These are phyloP conservation scores for Dryoscopus gambensis DNA, from an alignment of 2,113 vertebrate genomes.

Conservation along the genomic window DNA sequence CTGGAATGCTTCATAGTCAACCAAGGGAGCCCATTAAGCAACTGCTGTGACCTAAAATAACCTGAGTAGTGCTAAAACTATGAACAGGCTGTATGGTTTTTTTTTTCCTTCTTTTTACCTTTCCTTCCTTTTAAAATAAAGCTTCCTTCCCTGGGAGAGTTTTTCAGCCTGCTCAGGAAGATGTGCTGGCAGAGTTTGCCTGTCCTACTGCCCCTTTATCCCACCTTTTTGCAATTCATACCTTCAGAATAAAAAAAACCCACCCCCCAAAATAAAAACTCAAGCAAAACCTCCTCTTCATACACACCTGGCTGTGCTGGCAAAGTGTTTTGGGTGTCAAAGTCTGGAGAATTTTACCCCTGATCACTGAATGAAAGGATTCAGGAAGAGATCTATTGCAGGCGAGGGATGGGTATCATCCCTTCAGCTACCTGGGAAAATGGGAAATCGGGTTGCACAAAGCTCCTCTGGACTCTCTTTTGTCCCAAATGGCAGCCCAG, in stretches of 20 bases:
- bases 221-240: not conserved
- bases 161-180: not conserved
- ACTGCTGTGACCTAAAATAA: constrained; percentile 10
- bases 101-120: not conserved
- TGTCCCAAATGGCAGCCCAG: not conserved
- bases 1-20: not conserved
- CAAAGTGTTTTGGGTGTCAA: not conserved
- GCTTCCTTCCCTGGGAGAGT: not conserved
- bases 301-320: not conserved
- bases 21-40: constrained; percentile 10
- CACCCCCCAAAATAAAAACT: not conserved
- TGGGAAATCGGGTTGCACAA: not conserved
- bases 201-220: not conserved
- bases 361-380: not conserved
- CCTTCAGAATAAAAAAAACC: not conserved
- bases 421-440: not conserved
- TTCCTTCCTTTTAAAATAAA: not conserved
- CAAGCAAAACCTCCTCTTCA: fast-evolving
- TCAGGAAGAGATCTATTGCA: not conserved
- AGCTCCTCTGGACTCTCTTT: not conserved
- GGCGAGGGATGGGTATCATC: not conserved
- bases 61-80: not conserved
- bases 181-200: not conserved
- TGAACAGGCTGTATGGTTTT: not conserved
- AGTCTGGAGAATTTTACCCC: not conserved